Base-by-base conservation (phyloP, 2,888 invertebrate genomes). In the Coelinius sp. region DNA sequence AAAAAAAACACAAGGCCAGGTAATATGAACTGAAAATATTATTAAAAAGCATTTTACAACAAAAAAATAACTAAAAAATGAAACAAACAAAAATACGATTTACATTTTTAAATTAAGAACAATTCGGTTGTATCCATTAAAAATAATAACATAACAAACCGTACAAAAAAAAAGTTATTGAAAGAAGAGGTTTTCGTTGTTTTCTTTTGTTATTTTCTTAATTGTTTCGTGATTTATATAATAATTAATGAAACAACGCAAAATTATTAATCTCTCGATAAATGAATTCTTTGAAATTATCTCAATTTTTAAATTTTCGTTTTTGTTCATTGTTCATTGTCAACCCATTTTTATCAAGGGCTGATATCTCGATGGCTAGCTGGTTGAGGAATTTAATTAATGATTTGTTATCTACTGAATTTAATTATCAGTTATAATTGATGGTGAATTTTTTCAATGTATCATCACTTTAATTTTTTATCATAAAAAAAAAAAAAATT, bases 11-110 rank as follows among this genome's bases (percentile, higher is more conserved):
- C 83, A 81, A 80, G 74, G 79, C 77, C 78, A 77, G 83, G 80
- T 87, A 86, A 86, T 88, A 82, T 85, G 87, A 88, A 88, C 86
- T 87, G 86, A 87, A 88, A 88, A 88, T 88, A 88, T 88, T 88
- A 88, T 88, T 88, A 86, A 88, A 88, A 88, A 88, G 87, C 87
- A 87, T 87, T 87, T 87, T 87, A 88, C 87, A 88, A 88, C 87
- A 88, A 87, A 87, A 80, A 88, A 85, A 86, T 86, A 86, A 86
- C 85, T 86, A 87, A 86, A 87, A 87, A 68, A 68, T 38, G 53
- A 72, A 88, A 87, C 87, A 87, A 88, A 87, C 86, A 87, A 88
- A 87, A 87, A 86, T 87, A 87, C 85, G 86, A 87, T 88, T 86
- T 86, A 87, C 87, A 87, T 81, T 88, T 35, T 71, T 87, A 87